A percentile compares a stretch with the other conserved stretches of the same genome.
Evolutionary conservation across 2,113 vertebrate species (phyloP).

Genomic region (Ascaphus truei): DNA sequence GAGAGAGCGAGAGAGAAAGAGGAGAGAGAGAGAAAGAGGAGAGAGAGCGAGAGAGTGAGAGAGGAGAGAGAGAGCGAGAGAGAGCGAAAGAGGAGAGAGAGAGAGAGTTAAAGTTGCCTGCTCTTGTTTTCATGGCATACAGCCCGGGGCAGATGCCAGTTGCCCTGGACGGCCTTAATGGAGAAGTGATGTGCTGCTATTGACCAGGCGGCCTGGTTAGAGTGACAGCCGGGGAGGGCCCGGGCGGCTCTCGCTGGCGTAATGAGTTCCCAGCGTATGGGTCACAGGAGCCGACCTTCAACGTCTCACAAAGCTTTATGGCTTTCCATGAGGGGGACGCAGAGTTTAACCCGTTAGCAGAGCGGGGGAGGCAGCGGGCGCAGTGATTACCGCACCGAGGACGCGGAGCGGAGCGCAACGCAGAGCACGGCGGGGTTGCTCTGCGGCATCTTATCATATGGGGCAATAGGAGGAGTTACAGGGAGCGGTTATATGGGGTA

Average conservation of each 20-base stretch:
- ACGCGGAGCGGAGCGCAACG: not conserved
- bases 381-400: not conserved
- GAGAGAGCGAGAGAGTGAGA: not conserved
- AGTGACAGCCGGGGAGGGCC: conserved; percentile 17
- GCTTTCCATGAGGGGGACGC: not conserved
- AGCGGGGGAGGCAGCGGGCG: not conserved
- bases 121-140: not conserved
- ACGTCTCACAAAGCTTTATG: too few species aligned
- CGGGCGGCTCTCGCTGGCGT: conserved; percentile 20
- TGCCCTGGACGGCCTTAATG: conserved; percentile 23
- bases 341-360: conserved; percentile 2
- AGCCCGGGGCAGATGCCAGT: conserved; percentile 2
- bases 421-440: not conserved
- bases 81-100: not conserved
- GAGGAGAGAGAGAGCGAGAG: not conserved
- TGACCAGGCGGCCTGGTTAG: conserved; percentile 15
- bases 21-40: not conserved
- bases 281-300: too few species aligned
- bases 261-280: conserved; percentile 4
- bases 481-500: too few species aligned
- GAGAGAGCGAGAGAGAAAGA: not conserved
- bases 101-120: not conserved
- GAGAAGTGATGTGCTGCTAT: conserved; percentile 15
- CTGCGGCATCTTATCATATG: too few species aligned
- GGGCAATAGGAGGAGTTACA: not conserved